Conservation (phyloP, 2,113 vertebrate genomes). For the Eudyptes chrysolophus region DNA sequence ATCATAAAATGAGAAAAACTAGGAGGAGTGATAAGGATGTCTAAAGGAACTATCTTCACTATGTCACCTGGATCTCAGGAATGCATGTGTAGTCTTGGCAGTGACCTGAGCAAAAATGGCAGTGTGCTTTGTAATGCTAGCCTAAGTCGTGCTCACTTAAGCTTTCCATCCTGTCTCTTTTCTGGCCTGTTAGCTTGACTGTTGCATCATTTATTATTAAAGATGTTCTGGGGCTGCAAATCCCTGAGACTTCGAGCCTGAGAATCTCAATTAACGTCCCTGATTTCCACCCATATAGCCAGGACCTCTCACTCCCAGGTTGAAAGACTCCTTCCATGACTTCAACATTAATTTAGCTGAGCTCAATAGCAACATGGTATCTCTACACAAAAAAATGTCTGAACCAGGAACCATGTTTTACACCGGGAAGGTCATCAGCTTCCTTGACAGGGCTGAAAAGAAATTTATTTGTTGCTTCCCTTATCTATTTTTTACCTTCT, state of each 20-base stretch:
- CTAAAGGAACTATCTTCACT: not conserved
- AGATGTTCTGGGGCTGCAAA: not conserved
- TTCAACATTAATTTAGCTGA: not conserved
- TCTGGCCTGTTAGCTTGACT: not conserved
- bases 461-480: not conserved
- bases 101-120: not conserved
- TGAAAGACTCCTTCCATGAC: not conserved
- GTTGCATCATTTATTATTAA: not conserved
- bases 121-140: not conserved
- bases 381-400: not conserved
- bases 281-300: not conserved
- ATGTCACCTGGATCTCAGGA: not conserved
- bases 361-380: fast-evolving
- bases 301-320: not conserved
- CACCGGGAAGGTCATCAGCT: not conserved
- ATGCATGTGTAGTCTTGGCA: not conserved
- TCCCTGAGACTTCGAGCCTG: not conserved
- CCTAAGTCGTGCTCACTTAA: not conserved
- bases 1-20: not conserved
- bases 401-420: not conserved
- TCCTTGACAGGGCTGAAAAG: not conserved
- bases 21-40: not conserved
- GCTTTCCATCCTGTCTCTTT: not conserved
- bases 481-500: not conserved
- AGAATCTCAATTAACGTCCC: not conserved